A percentile compares a stretch with the other conserved stretches of the same genome.
Evolutionary conservation across 2,888 invertebrate genomes (phyloP).

Genomic region (Campoplex nolae): DNA sequence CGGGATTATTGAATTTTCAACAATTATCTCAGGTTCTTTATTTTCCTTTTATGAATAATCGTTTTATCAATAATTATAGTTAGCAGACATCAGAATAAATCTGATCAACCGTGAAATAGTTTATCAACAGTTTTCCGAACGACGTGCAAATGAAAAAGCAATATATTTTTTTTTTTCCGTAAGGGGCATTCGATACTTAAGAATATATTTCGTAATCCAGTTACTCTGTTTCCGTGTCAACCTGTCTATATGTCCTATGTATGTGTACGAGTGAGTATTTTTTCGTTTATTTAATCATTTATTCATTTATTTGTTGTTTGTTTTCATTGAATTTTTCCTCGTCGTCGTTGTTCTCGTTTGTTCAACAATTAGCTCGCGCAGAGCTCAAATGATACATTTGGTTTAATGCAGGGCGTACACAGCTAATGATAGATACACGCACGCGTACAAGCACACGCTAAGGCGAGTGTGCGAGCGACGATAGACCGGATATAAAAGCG

Average conservation of each 20-base stretch:
- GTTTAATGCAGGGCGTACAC: neutral
- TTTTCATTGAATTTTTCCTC: neutral
- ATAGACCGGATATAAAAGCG: conserved; percentile 55
- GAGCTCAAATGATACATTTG: neutral
- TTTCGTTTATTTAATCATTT: neutral
- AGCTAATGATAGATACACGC: conserved; percentile 10
- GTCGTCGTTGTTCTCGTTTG: conserved; percentile 23
- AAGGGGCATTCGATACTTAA: conserved; percentile 1
- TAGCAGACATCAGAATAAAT: neutral
- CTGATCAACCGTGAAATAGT: neutral
- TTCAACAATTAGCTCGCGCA: conserved; percentile 30
- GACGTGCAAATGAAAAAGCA: neutral
- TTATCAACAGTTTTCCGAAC: neutral
- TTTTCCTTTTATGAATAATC: neutral
- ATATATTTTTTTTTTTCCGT: conserved; percentile 3
- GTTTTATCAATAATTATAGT: neutral
- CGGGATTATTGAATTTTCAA: neutral
- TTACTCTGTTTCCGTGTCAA: conserved; percentile 17
- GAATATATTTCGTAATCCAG: conserved; percentile 3
- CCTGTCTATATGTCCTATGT: conserved; percentile 6
- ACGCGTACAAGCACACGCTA: conserved; percentile 14
- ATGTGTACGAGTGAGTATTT: neutral
- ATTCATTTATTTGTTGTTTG: neutral
- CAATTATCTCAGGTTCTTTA: neutral
- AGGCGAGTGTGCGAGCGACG: conserved; percentile 50